These are phyloP conservation scores for Propithecus coquereli DNA, from an alignment of 2,113 vertebrate species.

Conservation along the genomic window DNA sequence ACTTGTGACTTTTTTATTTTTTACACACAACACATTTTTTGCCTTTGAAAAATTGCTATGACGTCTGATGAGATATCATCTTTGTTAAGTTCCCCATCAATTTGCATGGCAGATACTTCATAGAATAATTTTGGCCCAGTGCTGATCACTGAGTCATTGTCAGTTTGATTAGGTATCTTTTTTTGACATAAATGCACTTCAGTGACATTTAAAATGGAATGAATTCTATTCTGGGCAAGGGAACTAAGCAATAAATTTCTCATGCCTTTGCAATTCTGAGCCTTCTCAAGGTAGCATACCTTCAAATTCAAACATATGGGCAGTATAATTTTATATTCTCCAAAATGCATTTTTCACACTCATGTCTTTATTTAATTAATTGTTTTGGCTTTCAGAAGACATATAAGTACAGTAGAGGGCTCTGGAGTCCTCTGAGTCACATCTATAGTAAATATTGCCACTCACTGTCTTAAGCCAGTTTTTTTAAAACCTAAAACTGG, in stretches of 20 bases:
- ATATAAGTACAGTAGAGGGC: not conserved
- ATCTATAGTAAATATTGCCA: slow-evolving; percentile 39
- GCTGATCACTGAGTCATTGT: slow-evolving; percentile 74
- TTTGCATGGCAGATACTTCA: slow-evolving; percentile 75
- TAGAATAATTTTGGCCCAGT: slow-evolving; percentile 47
- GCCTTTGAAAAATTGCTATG: slow-evolving; percentile 59
- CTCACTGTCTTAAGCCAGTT: not conserved
- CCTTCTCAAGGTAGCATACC: slow-evolving; percentile 36
- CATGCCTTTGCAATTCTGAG: not conserved
- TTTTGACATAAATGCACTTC: slow-evolving; percentile 53
- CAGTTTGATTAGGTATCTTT: slow-evolving; percentile 62
- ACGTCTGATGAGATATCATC: slow-evolving; percentile 63
- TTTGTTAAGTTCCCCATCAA: slow-evolving; percentile 50
- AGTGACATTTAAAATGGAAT: slow-evolving; percentile 56
- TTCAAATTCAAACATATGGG: slow-evolving; percentile 54
- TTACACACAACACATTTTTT: not conserved
- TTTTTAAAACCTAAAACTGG: slow-evolving; percentile 35
- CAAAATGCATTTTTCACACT: slow-evolving; percentile 52
- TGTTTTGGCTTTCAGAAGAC: slow-evolving; percentile 20
- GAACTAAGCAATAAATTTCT: slow-evolving; percentile 48
- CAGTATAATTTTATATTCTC: slow-evolving; percentile 49
- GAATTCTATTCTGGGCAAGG: not conserved
- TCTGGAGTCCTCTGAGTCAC: not conserved
- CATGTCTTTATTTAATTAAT: not conserved
- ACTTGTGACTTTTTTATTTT: not conserved